phyloP scores from a whole-genome alignment of 2,797 vertebrate genomes.

The Benthosema pterotum region DNA sequence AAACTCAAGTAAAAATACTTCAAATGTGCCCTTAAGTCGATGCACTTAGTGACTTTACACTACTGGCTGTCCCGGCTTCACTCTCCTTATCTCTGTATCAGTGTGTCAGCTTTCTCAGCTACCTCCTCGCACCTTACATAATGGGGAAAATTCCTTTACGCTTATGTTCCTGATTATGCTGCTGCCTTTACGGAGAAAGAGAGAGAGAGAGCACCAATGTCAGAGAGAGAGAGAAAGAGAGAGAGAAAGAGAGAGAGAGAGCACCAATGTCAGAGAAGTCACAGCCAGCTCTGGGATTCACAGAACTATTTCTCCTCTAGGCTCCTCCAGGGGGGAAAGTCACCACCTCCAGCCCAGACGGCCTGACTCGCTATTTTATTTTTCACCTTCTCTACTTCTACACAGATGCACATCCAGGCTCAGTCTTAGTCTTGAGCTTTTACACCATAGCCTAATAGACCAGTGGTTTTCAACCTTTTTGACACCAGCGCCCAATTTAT shows the following conservation, averaged over 20 bases:
- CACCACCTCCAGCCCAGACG: neutral
- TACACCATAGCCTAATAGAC: neutral
- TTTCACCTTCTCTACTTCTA: neutral
- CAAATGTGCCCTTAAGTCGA: too few species aligned
- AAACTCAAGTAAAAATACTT: too few species aligned
- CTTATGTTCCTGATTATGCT: conserved; percentile 64
- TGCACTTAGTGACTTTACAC: too few species aligned
- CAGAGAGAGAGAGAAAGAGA: conserved; percentile 12
- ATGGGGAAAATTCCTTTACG: conserved; percentile 71
- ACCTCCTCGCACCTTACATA: conserved; percentile 61
- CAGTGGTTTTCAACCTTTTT: too few species aligned
- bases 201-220: conserved; percentile 20
- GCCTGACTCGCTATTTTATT: neutral
- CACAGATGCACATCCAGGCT: neutral
- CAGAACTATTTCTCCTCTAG: neutral
- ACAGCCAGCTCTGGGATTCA: neutral
- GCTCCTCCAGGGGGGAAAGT: conserved; percentile 1
- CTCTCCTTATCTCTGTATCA: conserved; percentile 48
- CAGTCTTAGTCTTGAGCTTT: neutral
- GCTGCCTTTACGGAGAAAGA: conserved; percentile 27
- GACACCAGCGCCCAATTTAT: too few species aligned
- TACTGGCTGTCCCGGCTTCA: conserved; percentile 12
- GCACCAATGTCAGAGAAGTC: conserved; percentile 20
- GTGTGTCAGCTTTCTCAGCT: conserved; percentile 42
- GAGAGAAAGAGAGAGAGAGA: too few species aligned